Conservation (phyloP, 2,797 vertebrate genomes). For the Anabas testudineus region DNA sequence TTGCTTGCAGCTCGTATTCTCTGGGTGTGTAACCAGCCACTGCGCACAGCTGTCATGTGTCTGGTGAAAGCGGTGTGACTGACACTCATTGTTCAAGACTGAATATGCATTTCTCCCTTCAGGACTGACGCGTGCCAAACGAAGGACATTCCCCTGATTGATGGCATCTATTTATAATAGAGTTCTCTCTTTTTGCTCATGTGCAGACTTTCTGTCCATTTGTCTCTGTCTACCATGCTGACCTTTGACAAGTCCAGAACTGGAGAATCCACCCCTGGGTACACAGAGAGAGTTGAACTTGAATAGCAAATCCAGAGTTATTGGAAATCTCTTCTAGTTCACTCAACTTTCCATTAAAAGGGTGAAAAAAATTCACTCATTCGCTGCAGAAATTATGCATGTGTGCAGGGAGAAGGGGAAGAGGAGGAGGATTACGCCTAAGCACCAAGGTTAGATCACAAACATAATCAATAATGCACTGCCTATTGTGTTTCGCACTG, state of each 20-base stretch:
- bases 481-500: conserved; percentile 65
- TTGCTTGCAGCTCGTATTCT: conserved; percentile 54
- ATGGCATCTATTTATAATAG: conserved; percentile 79
- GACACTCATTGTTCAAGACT: conserved; percentile 75
- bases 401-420: conserved; percentile 4
- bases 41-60: conserved; percentile 72
- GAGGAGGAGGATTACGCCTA: conserved; percentile 13
- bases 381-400: conserved; percentile 58
- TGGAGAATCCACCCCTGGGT: conserved; percentile 9
- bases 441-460: conserved; percentile 65
- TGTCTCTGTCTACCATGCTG: conserved; percentile 20
- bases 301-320: conserved; percentile 25
- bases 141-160: conserved; percentile 80
- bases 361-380: conserved; percentile 1
- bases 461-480: conserved; percentile 73
- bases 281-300: conserved; percentile 35
- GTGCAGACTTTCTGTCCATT: conserved; percentile 25
- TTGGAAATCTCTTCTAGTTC: conserved; percentile 40
- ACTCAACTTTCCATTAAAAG: conserved; percentile 34
- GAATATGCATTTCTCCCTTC: conserved; percentile 75
- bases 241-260: conserved; percentile 40
- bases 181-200: conserved; percentile 33
- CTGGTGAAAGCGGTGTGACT: conserved; percentile 65
- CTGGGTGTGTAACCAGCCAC: conserved; percentile 54
- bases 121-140: conserved; percentile 73